Base-by-base conservation (phyloP, 2,113 vertebrate species). In the Phodopus roborovskii region DNA sequence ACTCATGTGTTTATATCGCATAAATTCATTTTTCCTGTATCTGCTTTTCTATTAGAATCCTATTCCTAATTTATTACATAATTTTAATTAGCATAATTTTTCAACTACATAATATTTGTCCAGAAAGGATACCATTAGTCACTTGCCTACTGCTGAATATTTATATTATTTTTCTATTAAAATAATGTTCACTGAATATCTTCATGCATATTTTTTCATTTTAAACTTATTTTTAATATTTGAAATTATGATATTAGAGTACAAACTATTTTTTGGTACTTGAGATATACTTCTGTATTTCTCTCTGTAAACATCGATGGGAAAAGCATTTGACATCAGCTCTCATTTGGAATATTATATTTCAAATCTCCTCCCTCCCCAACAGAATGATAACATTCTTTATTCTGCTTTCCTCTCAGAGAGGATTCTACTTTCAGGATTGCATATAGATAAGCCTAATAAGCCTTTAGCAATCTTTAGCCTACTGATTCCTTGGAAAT, bases 51-150 rank as follows among this genome's bases (percentile, higher is more conserved):
- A 36, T 91, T 70, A 93, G 60, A 94, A 91, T 81, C 11, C 58
- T 95, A 92, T 92, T 77, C 28, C 64, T 39, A 95, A 68, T 68
- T 94, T 95, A 28, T 97, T 92, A 73, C 4, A 58, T 79, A 93
- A 94, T 91, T 91, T 97, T 90, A 96, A 79, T 96, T 88, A 97
- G 48, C 64, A 82, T 92, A 90, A 74, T 95, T 94, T 60, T 96
- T 83, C 77, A 39, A 3, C 87, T 91, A 12, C 56, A 50, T 85
- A 94, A 48, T 95, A 92, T 82, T 92, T 93, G 62, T 86, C 11
- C 42, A 83, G 45, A 71, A 95, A 91, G 45, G 56, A 56, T 78
- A 81, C 73, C 77, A 81, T 93, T 91, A 97, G 74, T 83, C 74
- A 84, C 50, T 94, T 95, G 62, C 78, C 87, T 93, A 11, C 26